Percentiles rank a stretch among this genome's conserved stretches.
Conservation (phyloP, 2,797 vertebrate species). For the Acestrorhynchus altus region DNA sequence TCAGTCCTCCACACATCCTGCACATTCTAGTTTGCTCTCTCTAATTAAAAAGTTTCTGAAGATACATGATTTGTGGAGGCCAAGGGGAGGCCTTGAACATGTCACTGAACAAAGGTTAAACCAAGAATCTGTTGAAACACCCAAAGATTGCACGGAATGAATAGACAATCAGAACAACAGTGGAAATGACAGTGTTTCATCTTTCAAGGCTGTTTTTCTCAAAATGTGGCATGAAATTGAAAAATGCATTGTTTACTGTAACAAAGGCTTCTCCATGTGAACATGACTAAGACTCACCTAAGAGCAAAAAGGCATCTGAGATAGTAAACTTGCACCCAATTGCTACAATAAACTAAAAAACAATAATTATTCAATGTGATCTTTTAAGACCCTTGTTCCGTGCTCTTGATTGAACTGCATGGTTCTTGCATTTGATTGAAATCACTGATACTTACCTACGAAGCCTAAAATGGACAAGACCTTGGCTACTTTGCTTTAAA, state of each 20-base stretch:
- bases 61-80: neutral
- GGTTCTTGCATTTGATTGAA: too few species aligned
- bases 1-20: neutral
- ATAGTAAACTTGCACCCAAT: too few species aligned
- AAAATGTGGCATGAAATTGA: neutral
- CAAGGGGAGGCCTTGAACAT: neutral
- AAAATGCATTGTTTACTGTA: neutral
- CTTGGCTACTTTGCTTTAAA: too few species aligned
- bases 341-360: too few species aligned
- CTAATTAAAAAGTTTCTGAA: neutral
- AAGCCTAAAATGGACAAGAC: too few species aligned
- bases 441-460: too few species aligned
- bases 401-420: too few species aligned
- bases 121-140: neutral
- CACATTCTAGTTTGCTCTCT: neutral
- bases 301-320: neutral
- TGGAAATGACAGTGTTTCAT: neutral
- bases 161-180: too few species aligned
- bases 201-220: neutral
- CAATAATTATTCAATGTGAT: too few species aligned
- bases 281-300: neutral
- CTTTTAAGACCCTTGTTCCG: too few species aligned
- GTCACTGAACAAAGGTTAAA: constrained; percentile 1
- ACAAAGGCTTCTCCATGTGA: neutral
- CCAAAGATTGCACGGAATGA: neutral